Evolutionary conservation across 1,140 invertebrate species (phyloP).

Genomic region (Oscheius sp.): DNA sequence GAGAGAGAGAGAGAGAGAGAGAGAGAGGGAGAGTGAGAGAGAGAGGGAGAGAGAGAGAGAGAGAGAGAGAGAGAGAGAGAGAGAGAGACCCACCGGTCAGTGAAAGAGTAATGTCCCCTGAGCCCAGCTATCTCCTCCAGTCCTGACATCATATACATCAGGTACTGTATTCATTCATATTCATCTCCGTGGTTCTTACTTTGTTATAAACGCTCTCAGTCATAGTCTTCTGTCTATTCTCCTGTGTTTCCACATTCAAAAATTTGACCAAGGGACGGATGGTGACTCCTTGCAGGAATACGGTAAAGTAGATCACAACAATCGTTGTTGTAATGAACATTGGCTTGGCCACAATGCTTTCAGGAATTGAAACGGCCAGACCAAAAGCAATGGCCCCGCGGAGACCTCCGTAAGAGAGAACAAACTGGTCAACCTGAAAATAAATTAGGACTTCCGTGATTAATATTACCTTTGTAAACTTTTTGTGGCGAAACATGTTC

Average conservation of each 20-base stretch:
- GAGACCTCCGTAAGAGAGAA: constrained; percentile 46
- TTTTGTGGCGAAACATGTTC: constrained; percentile 39
- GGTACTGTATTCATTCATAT: too few species aligned
- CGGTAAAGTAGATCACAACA: constrained; percentile 46
- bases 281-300: constrained; percentile 43
- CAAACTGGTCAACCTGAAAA: constrained; percentile 42
- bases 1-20: neutral
- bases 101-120: constrained; percentile 41
- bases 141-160: constrained; percentile 50
- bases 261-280: constrained; percentile 37
- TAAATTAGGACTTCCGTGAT: neutral
- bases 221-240: constrained; percentile 27
- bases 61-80: neutral
- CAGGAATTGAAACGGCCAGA: constrained; percentile 41
- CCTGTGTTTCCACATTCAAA: constrained; percentile 33
- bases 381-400: constrained; percentile 48
- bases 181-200: too few species aligned
- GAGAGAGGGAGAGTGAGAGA: neutral
- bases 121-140: constrained; percentile 48
- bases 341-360: constrained; percentile 35
- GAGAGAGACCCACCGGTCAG: constrained; percentile 26
- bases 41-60: neutral
- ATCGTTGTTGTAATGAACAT: constrained; percentile 48
- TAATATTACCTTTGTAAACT: constrained; percentile 35
- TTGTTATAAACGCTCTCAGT: constrained; percentile 38